Evolutionary conservation across 2,888 invertebrate genomes (phyloP), one percentile per base, ranked within the genome.

Genomic region (Agrotis clavis): DNA sequence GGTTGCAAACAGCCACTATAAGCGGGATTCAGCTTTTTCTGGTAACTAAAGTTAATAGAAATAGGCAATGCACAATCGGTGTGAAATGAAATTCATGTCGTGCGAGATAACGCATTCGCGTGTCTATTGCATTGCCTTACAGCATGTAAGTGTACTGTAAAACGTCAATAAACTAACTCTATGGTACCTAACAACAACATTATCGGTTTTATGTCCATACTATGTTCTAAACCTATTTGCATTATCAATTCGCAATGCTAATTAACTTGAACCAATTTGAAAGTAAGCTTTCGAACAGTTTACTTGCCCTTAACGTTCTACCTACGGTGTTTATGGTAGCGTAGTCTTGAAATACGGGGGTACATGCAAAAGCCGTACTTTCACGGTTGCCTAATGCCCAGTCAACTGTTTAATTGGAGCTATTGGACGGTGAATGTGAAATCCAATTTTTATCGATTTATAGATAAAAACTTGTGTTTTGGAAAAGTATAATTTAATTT

Each of bases 371-470:
- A 79, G 81, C 73, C 79, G 73, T 80, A 81, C 71, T 79, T 81
- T 84, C 77, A 82, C 86, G 76, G 81, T 81, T 83, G 78, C 82
- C 78, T 83, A 81, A 85, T 78, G 79, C 77, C 65, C 84, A 83
- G 84, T 84, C 83, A 83, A 85, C 80, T 87, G 87, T 87, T 84
- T 83, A 85, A 85, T 78, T 86, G 80, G 56, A 72, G 48, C 74
- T 59, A 80, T 80, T 65, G 71, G 47, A 77, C 64, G 47, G 68
- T 78, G 71, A 74, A 79, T 77, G 18, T 59, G 71, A 73, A 78
- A 81, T 72, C 48, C 66, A 65, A 66, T 70, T 80, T 82, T 87
- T 83, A 84, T 86, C 62, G 72, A 73, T 75, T 68, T 6, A 30
- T 65, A 68, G 30, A 48, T 53, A 45, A n/a, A 77, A 30, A 41